Percentiles rank a stretch among this genome's conserved stretches.
Evolutionary conservation across 2,113 vertebrate species (phyloP).

Genomic region (Tretioscincus oriximinensis): DNA sequence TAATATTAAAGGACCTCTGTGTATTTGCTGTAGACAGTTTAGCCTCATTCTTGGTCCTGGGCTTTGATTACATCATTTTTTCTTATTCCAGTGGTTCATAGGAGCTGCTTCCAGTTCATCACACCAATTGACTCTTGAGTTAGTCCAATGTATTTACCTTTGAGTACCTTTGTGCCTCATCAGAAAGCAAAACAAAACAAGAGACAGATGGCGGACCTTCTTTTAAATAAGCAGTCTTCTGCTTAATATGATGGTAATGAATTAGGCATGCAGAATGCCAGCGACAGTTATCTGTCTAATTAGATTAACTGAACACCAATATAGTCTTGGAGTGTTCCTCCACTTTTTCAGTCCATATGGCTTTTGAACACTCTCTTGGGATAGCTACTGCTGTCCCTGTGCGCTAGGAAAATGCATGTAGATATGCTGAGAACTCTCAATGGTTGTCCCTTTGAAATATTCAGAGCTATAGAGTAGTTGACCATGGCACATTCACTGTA

Average conservation of each 20-base stretch:
- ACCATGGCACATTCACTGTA: neutral
- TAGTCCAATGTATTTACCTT: too few relatives aligned
- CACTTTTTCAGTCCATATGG: neutral
- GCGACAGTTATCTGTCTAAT: slow-evolving; percentile 5
- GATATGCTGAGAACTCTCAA: neutral
- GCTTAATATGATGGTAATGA: neutral
- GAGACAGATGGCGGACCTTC: neutral
- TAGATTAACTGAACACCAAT: neutral
- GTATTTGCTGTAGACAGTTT: too few relatives aligned
- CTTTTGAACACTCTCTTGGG: neutral
- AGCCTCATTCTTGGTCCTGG: too few relatives aligned
- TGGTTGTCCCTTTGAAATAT: neutral
- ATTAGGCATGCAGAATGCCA: neutral
- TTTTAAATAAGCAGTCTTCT: neutral
- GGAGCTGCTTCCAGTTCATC: too few relatives aligned
- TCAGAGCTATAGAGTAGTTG: neutral
- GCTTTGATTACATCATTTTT: too few relatives aligned
- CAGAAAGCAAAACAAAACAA: too few relatives aligned
- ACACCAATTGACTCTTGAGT: too few relatives aligned
- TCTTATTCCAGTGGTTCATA: too few relatives aligned
- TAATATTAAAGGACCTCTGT: too few relatives aligned
- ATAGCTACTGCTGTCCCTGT: neutral
- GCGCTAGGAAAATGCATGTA: neutral
- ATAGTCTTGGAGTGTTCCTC: neutral
- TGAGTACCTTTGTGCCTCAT: too few relatives aligned